These are phyloP conservation scores for Dorcus parallelipipedus DNA, from an alignment of 2,888 invertebrate species.

Conservation along the genomic window DNA sequence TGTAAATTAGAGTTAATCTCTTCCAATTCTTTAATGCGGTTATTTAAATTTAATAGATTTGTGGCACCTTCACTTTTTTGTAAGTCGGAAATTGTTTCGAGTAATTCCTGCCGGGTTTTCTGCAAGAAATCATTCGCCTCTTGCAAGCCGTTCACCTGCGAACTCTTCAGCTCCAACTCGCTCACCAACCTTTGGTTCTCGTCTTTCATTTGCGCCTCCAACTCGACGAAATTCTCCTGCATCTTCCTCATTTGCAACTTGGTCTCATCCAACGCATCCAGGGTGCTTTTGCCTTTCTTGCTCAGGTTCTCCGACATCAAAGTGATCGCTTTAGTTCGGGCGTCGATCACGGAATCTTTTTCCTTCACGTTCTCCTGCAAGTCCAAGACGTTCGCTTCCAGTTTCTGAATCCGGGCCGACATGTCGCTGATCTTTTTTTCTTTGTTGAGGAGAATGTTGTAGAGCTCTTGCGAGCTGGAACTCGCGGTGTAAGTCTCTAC, in stretches of 20 bases:
- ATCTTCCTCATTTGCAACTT: slow-evolving; percentile 76
- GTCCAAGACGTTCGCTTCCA: slow-evolving; percentile 76
- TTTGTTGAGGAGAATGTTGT: slow-evolving; percentile 54
- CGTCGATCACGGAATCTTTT: slow-evolving; percentile 79
- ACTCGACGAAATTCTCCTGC: slow-evolving; percentile 71
- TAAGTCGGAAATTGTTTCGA: slow-evolving; percentile 28
- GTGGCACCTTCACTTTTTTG: slow-evolving; percentile 1
- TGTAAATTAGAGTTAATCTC: not conserved
- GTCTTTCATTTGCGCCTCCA: slow-evolving; percentile 68
- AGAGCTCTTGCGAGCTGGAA: slow-evolving; percentile 43
- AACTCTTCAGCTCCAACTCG: slow-evolving; percentile 57
- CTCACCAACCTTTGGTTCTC: slow-evolving; percentile 60
- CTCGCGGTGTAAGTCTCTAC: slow-evolving; percentile 39
- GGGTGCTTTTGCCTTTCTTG: slow-evolving; percentile 67
- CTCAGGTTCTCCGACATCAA: slow-evolving; percentile 71
- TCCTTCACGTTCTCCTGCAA: slow-evolving; percentile 78
- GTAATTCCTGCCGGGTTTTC: slow-evolving; percentile 31
- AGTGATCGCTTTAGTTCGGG: slow-evolving; percentile 74
- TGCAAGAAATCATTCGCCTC: slow-evolving; percentile 36
- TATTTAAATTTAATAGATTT: not conserved
- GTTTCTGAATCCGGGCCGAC: slow-evolving; percentile 64
- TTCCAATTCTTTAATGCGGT: slow-evolving; percentile 9
- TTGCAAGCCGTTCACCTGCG: slow-evolving; percentile 45
- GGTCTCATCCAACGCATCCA: slow-evolving; percentile 74
- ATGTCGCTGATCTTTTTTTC: slow-evolving; percentile 65